Evolutionary conservation across 2,797 vertebrate species (phyloP).

Genomic region (Vireo griseus): DNA sequence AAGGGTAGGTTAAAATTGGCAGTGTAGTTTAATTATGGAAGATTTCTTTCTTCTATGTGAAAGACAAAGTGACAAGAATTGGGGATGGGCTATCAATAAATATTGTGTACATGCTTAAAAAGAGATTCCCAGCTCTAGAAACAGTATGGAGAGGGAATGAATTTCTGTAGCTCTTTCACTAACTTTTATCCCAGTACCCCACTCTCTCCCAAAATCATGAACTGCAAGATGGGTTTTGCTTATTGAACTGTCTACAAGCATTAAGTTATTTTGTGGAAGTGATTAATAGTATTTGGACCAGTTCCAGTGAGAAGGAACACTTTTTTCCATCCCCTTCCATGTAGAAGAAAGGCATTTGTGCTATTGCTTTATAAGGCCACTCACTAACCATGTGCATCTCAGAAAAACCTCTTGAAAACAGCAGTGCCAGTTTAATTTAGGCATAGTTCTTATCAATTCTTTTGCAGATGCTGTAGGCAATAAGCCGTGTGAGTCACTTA

Average conservation of each 20-base stretch:
- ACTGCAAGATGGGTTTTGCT: not conserved
- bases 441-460: constrained; percentile 3
- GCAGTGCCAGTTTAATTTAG: constrained; percentile 25
- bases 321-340: not conserved
- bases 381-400: not conserved
- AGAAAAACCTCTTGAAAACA: not conserved
- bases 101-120: not conserved
- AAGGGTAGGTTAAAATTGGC: not conserved
- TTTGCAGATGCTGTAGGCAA: constrained; percentile 21
- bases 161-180: not conserved
- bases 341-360: not conserved
- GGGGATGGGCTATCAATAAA: not conserved
- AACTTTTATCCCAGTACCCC: not conserved
- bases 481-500: not conserved
- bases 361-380: not conserved
- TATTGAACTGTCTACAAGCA: not conserved
- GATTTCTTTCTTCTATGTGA: not conserved
- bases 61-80: not conserved
- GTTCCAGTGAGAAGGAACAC: not conserved
- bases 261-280: not conserved
- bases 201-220: not conserved
- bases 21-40: not conserved
- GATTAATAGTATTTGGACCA: not conserved
- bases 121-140: not conserved
- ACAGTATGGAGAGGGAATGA: not conserved